Conservation (phyloP, 2,113 vertebrate genomes). For the Callionymus lyra region DNA sequence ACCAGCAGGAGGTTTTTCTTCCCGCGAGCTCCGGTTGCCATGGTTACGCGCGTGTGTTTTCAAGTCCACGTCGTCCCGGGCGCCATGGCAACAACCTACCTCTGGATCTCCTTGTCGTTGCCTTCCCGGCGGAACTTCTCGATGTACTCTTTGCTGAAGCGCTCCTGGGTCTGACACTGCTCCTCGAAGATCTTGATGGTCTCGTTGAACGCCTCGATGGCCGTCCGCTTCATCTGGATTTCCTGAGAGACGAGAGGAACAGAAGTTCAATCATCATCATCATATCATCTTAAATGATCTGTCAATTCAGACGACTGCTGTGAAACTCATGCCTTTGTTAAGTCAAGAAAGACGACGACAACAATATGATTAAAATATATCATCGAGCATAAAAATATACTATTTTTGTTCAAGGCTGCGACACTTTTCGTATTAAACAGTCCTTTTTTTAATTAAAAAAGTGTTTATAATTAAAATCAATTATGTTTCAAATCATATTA, state of each 20-base stretch:
- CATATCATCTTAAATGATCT: too few species aligned
- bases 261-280: too few species aligned
- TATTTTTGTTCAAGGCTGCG: too few species aligned
- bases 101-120: slow-evolving; percentile 98
- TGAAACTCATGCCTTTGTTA: too few species aligned
- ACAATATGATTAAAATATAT: too few species aligned
- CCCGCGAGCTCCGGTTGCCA: slow-evolving; percentile 8
- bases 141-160: slow-evolving; percentile 98
- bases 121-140: slow-evolving; percentile 95
- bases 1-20: slow-evolving; percentile 9
- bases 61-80: background rate
- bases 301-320: too few species aligned
- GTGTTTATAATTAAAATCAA: too few species aligned
- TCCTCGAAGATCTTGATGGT: slow-evolving; percentile 99
- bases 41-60: slow-evolving; percentile 3
- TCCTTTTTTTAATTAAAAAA: too few species aligned
- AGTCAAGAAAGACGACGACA: too few species aligned
- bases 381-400: too few species aligned
- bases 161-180: slow-evolving; percentile 96
- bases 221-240: slow-evolving; percentile 99
- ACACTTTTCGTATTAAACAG: too few species aligned
- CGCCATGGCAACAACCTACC: slow-evolving; percentile 59
- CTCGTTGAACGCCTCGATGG: slow-evolving; percentile 98
- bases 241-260: slow-evolving; percentile 68
- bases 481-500: too few species aligned